Evolutionary conservation across 2,888 invertebrate genomes (phyloP).

Genomic region (Empis livida): DNA sequence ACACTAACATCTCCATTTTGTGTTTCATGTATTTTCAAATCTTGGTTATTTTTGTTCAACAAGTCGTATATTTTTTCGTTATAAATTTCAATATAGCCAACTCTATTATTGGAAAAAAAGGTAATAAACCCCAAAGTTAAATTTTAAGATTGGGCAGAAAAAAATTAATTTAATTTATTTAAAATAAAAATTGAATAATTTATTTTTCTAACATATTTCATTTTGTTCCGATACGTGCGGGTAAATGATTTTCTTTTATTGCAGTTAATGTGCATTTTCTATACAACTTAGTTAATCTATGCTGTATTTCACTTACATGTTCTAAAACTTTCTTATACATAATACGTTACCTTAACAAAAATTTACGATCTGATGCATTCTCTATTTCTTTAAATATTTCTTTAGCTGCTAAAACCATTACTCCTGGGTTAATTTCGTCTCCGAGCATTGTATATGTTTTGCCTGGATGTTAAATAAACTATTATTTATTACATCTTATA

Average conservation of each 20-base stretch:
- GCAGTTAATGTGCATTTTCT: no score
- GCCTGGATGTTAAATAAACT: slow-evolving; percentile 18
- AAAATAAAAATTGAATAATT: no score
- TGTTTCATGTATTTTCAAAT: slow-evolving; percentile 53
- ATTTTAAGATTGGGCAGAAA: no score
- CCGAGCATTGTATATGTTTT: slow-evolving; percentile 81
- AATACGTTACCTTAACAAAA: slow-evolving; percentile 47
- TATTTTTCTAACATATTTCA: no score
- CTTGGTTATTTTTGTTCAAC: slow-evolving; percentile 44
- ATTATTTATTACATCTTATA: not conserved
- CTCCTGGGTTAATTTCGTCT: slow-evolving; percentile 50
- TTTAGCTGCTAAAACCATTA: slow-evolving; percentile 58
- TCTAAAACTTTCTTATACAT: no score
- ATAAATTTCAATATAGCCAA: slow-evolving; percentile 80
- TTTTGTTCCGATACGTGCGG: no score
- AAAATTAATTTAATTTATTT: no score
- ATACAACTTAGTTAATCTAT: no score
- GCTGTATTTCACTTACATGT: no score
- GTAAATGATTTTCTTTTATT: no score
- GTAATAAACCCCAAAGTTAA: no score
- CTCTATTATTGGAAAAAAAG: slow-evolving; percentile 37
- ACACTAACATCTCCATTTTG: slow-evolving; percentile 48
- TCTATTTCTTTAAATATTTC: slow-evolving; percentile 57
- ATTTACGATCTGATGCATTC: slow-evolving; percentile 50
- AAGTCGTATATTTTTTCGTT: slow-evolving; percentile 74